Evolutionary conservation across 2,797 vertebrate genomes (phyloP).

Genomic region (Leptatherina wallacei): DNA sequence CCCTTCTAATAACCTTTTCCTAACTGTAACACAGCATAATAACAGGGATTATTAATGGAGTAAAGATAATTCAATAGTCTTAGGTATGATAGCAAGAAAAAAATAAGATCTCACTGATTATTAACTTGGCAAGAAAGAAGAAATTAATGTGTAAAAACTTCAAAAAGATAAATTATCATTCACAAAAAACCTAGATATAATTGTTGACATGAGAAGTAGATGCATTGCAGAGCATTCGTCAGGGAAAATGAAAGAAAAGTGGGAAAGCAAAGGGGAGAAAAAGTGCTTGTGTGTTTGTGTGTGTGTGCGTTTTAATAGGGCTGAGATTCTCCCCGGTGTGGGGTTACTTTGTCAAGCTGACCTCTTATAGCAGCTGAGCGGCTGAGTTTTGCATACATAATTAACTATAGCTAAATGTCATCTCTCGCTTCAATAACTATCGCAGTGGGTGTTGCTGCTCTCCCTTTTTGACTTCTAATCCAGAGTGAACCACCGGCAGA

Average conservation of each 20-base stretch:
- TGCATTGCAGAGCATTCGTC: constrained; percentile 31
- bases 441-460: constrained; percentile 77
- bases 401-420: constrained; percentile 83
- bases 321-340: constrained; percentile 75
- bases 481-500: constrained; percentile 56
- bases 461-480: constrained; percentile 74
- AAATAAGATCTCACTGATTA: constrained; percentile 23
- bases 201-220: constrained; percentile 33
- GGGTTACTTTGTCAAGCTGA: constrained; percentile 82
- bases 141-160: constrained; percentile 31
- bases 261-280: constrained; percentile 44
- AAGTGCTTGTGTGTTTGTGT: constrained; percentile 36
- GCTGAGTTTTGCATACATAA: constrained; percentile 84
- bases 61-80: constrained; percentile 21
- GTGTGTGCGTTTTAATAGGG: constrained; percentile 68
- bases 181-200: not conserved
- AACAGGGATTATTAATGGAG: constrained; percentile 29
- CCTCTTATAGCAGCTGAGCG: constrained; percentile 76
- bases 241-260: constrained; percentile 42
- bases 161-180: constrained; percentile 10
- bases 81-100: constrained; percentile 22
- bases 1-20: constrained; percentile 31
- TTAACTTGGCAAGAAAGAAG: constrained; percentile 16
- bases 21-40: constrained; percentile 33
- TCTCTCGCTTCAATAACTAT: constrained; percentile 78